Base-by-base conservation (phyloP, 1,140 invertebrate species). In the Bombus vancouverensis region DNA sequence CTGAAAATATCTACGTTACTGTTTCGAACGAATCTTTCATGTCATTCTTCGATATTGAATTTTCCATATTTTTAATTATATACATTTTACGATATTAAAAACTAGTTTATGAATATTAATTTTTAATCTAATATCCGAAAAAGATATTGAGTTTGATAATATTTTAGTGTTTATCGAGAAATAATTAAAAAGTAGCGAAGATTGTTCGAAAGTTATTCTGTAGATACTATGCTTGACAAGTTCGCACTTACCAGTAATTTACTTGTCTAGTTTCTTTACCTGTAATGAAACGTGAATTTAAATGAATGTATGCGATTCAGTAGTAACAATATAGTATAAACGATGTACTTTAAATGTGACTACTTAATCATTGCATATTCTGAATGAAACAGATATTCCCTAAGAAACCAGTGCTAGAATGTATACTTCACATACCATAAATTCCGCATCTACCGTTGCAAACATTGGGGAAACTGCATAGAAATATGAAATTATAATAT, bases 321-420 rank as follows among this genome's bases (percentile, higher is more conserved):
- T 75, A 57, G 74, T 37, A 75, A 75, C 47, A 75, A 57, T 75
- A 10, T 32, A 28, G 47, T 37, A 75, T 57, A 57, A 75, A 75
- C 18, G 47, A 75, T 75, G 47, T 57, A 37, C 47, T 57, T 57
- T 75, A 57, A 75, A 34, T 18, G 32, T 22, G 39, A 1, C 25
- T 13, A 34, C 22, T 75, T 77, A 57, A 77, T 62, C 75, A 37
- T 13, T 12, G 57, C 28, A 22, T 59, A 62, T 77, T 39, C 57
- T 12, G 53, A 62, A 62, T 77, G 75, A 62, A 62, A 62, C 37
- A n/a, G 28, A 76, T 59, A 28, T 59, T 37, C 22, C 34, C 74
- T 37, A n/a, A 77, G 53, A 39, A 62, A 62, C n/a, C 15, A 32
- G 9, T 18, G 39, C n/a, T 4, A 74, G 15, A 5, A 42, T 18